Base-by-base conservation (phyloP, 2,113 vertebrate species). In the Macquaria australasica region DNA sequence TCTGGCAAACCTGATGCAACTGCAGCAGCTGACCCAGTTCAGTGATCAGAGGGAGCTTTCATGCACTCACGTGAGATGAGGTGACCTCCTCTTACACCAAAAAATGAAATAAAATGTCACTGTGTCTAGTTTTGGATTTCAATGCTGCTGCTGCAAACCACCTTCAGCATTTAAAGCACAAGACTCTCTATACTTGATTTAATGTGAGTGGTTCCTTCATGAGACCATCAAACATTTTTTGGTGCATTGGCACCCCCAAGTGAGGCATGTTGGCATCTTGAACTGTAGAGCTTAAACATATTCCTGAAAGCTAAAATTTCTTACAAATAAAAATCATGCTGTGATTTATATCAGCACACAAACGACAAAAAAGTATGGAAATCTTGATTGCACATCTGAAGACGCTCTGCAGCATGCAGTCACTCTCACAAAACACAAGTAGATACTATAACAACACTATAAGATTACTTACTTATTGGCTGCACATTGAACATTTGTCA, bases 401-500 rank as follows among this genome's bases (percentile, higher is more conserved):
- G 25, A 56, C 16, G 18, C 23, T 55, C 9, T 69, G 18, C 28
- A 28, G 18, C 60, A 20, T 23, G 34, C 8, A 16, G 11, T 71
- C 21, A 53, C 45, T 43, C 10, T 50, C 8, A 37, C 25, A 34
- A 43, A 48, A 34, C 8, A 20, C 14, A 21, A 60, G 16, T 18
- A 70, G 39, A 25, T 31, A 31, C 5, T 21, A 7, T 18, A 5
- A 62, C 21, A 67, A 12, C 28, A 31, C 8, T 0, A 60, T 18
- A 31, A 48, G 1, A 34, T 1, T 8, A 43, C 97, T 96, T 96
- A 99, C 98, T 97, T 99, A 94, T 95, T 97, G 76, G 97, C 93
- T 28, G 95, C 88, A 92, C 97, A 97, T 0, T 98, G 97, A 28
- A 99, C 94, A 87, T 99, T 99, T 68, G 98, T 99, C 74, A 99